These are phyloP conservation scores for Heterotis niloticus DNA, from an alignment of 2,113 vertebrate species.

Conservation along the genomic window DNA sequence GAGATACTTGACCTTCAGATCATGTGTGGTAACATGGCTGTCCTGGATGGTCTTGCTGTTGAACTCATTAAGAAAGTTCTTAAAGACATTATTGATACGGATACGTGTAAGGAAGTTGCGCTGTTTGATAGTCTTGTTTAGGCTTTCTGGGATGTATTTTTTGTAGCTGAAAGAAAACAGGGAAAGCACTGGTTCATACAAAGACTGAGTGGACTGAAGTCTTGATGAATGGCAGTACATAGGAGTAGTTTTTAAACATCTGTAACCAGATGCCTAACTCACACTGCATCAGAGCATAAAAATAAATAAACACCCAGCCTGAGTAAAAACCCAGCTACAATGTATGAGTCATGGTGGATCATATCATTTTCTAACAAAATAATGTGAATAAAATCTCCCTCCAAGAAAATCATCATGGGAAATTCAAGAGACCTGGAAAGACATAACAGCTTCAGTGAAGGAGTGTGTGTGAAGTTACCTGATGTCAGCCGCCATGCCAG, in stretches of 20 bases:
- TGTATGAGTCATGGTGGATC: slow-evolving; percentile 9
- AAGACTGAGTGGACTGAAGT: neutral
- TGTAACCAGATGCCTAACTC: neutral
- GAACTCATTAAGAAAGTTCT: slow-evolving; percentile 79
- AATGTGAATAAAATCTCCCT: slow-evolving; percentile 4
- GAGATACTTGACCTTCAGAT: slow-evolving; percentile 82
- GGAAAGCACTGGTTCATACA: slow-evolving; percentile 69
- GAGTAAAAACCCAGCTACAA: neutral
- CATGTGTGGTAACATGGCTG: slow-evolving; percentile 66
- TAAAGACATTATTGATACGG: slow-evolving; percentile 80
- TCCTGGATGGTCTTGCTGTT: slow-evolving; percentile 76
- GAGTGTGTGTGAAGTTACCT: slow-evolving; percentile 52
- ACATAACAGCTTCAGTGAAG: slow-evolving; percentile 59
- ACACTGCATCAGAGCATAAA: neutral
- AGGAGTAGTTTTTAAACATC: neutral
- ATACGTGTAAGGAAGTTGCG: slow-evolving; percentile 76
- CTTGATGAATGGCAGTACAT: neutral
- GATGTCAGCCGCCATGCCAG: slow-evolving; percentile 67
- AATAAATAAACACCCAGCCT: neutral
- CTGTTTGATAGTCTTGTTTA: slow-evolving; percentile 75
- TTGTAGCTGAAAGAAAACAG: slow-evolving; percentile 75
- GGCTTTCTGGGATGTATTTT: slow-evolving; percentile 72
- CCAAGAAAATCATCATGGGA: neutral
- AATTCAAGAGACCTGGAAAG: slow-evolving; percentile 57
- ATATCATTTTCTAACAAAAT: neutral